These are phyloP conservation scores for Watsonalla binaria DNA, from an alignment of 2,888 invertebrate species.

Conservation along the genomic window DNA sequence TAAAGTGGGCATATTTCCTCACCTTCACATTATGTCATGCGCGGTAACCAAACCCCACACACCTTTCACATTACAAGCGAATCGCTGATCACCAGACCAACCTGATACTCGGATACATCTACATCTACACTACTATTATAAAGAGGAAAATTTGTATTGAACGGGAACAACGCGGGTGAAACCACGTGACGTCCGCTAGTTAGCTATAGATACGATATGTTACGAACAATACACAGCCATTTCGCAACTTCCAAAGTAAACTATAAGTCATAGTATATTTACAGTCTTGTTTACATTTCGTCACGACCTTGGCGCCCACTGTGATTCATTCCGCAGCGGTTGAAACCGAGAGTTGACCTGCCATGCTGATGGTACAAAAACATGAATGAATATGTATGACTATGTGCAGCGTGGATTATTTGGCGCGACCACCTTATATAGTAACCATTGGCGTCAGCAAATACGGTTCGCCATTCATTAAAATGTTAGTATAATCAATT, in stretches of 20 bases:
- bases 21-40: too few relatives aligned
- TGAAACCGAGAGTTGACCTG: slow-evolving; percentile 25
- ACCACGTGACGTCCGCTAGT: too few relatives aligned
- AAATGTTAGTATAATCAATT: slow-evolving; percentile 12
- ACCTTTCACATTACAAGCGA: too few relatives aligned
- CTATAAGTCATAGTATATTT: background rate
- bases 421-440: slow-evolving; percentile 37
- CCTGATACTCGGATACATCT: too few relatives aligned
- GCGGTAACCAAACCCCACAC: too few relatives aligned
- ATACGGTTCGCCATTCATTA: slow-evolving; percentile 14
- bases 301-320: background rate
- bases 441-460: slow-evolving; percentile 21
- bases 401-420: slow-evolving; percentile 6
- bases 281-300: background rate
- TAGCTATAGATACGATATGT: too few relatives aligned
- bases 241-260: background rate
- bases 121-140: too few relatives aligned
- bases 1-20: too few relatives aligned
- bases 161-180: too few relatives aligned
- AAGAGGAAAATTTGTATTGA: too few relatives aligned
- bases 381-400: slow-evolving; percentile 36
- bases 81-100: too few relatives aligned
- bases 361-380: slow-evolving; percentile 23
- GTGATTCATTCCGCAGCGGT: background rate
- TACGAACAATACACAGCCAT: background rate